Conservation (phyloP, 1,140 invertebrate species). For the Drosophila punjabiensis region DNA sequence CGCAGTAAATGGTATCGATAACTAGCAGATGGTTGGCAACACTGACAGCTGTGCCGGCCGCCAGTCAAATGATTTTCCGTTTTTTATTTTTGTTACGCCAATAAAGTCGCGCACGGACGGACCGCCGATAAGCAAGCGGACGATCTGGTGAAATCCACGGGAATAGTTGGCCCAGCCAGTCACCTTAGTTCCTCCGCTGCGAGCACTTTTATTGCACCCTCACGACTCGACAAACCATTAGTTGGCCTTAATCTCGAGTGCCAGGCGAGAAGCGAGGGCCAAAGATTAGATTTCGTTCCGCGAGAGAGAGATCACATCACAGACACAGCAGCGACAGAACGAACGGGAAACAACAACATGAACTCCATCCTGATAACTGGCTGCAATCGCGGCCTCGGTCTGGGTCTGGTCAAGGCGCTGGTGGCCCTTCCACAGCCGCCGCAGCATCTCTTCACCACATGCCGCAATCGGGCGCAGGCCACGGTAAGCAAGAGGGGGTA, state of each 20-base stretch:
- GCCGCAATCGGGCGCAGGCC: slow-evolving; percentile 89
- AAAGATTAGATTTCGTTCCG: slow-evolving; percentile 65
- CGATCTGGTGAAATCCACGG: slow-evolving; percentile 44
- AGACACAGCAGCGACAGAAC: background rate
- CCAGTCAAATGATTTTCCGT: slow-evolving; percentile 22
- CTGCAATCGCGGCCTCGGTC: slow-evolving; percentile 94
- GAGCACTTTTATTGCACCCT: slow-evolving; percentile 51
- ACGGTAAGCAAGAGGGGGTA: slow-evolving; percentile 86
- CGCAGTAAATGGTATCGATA: slow-evolving; percentile 36
- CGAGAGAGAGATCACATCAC: slow-evolving; percentile 1
- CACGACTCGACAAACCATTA: slow-evolving; percentile 19
- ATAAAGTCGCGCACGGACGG: slow-evolving; percentile 18
- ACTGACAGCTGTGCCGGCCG: slow-evolving; percentile 52
- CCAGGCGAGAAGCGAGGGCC: slow-evolving; percentile 11
- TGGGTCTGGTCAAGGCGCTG: slow-evolving; percentile 92
- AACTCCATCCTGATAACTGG: slow-evolving; percentile 94
- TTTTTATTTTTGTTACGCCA: slow-evolving; percentile 28
- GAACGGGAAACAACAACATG: slow-evolving; percentile 82
- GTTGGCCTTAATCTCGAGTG: slow-evolving; percentile 55
- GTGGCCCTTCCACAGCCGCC: slow-evolving; percentile 86
- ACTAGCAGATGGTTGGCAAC: slow-evolving; percentile 51
- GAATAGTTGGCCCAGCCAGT: slow-evolving; percentile 6
- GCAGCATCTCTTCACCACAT: slow-evolving; percentile 90
- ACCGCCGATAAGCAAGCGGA: slow-evolving; percentile 56
- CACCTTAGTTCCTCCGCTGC: slow-evolving; percentile 7